phyloP scores from a whole-genome alignment of 35 echinoderm and acorn worm genomes.

The Lytechinus pictus region DNA sequence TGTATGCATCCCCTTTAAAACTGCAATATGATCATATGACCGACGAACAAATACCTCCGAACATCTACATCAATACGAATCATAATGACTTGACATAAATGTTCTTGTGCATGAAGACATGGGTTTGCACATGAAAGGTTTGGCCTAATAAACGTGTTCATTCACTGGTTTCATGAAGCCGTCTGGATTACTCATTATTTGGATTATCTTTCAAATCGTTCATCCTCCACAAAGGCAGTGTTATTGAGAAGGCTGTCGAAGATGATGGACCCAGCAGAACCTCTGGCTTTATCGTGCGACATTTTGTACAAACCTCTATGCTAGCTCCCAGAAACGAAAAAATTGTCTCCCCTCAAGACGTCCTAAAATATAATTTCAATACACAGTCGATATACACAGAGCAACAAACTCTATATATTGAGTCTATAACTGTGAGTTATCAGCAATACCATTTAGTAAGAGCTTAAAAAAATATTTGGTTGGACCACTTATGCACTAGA shows the following conservation, averaged over 20 bases:
- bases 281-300: neutral
- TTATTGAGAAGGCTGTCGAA: neutral
- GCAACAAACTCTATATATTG: neutral
- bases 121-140: neutral
- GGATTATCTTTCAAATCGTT: conserved; percentile 43
- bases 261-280: neutral
- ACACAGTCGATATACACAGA: too few relatives aligned
- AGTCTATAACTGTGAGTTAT: neutral
- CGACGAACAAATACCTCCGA: neutral
- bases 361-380: neutral
- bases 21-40: neutral
- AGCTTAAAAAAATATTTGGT: neutral
- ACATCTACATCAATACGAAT: conserved; percentile 4
- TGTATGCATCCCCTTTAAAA: neutral
- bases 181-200: conserved; percentile 31
- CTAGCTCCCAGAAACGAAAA: neutral
- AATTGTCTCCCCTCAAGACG: neutral
- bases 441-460: neutral
- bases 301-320: neutral
- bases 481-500: neutral
- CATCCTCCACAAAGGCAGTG: neutral
- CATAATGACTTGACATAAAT: neutral
- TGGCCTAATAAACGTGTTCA: conserved; percentile 23
- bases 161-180: conserved; percentile 24
- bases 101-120: conserved; percentile 11